These are phyloP conservation scores for Channa striata DNA, from an alignment of 2,797 vertebrate species.

Conservation along the genomic window DNA sequence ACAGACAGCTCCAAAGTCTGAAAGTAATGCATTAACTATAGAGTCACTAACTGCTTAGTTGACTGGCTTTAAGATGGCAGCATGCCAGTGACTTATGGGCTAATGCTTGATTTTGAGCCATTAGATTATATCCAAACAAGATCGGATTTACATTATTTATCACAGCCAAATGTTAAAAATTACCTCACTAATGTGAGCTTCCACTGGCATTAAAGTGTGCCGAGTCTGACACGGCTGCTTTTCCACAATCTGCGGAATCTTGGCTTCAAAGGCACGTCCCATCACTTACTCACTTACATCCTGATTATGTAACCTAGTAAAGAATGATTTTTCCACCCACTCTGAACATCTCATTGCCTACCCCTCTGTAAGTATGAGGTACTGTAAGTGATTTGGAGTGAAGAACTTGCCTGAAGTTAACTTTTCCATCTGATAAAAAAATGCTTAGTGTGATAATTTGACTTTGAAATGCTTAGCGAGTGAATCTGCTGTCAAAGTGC, in stretches of 20 bases:
- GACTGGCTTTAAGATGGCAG: constrained; percentile 51
- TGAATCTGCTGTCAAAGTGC: constrained; percentile 64
- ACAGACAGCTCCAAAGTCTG: constrained; percentile 38
- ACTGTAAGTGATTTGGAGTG: constrained; percentile 30
- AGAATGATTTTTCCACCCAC: constrained; percentile 41
- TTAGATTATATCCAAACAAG: constrained; percentile 66
- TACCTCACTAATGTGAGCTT: constrained; percentile 45
- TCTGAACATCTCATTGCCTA: constrained; percentile 17
- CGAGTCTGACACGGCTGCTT: constrained; percentile 32
- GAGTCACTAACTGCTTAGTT: constrained; percentile 49
- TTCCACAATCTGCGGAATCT: constrained; percentile 33
- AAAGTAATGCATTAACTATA: constrained; percentile 54
- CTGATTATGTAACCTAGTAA: constrained; percentile 59
- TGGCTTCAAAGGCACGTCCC: constrained; percentile 49
- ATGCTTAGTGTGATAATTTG: constrained; percentile 63
- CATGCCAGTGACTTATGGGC: constrained; percentile 46
- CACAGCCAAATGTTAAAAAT: constrained; percentile 45
- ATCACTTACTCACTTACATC: constrained; percentile 48
- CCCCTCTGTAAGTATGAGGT: constrained; percentile 16
- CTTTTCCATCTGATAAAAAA: constrained; percentile 68
- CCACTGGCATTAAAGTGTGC: constrained; percentile 46
- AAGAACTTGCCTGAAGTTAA: constrained; percentile 49
- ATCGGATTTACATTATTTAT: constrained; percentile 67
- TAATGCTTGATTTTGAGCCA: constrained; percentile 57
- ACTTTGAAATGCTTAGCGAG: constrained; percentile 61